Base-by-base conservation (phyloP, 2,797 vertebrate species). In the Phrynocephalus forsythii region DNA sequence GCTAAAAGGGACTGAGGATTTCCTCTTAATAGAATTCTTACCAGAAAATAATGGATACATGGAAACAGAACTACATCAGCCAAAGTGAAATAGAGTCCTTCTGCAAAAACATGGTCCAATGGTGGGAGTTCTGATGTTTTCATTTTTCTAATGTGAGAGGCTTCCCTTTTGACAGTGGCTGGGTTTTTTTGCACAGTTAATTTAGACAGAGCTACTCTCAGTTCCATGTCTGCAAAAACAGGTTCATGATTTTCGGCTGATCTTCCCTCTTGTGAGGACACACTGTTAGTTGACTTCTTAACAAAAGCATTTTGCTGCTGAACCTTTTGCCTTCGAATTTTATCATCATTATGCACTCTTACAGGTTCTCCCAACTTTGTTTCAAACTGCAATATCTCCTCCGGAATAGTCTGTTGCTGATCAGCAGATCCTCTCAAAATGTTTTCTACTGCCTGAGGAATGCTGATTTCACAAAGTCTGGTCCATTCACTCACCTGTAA, bases 401-500 rank as follows among this genome's bases (percentile, higher is more conserved):
- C 84, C 66, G 98, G 98, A 89, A 98, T 94, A 50, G 86, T 48
- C 30, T 93, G 92, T 26, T 73, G 87, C 8, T 86, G 93, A 75
- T 95, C 93, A 6, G 88, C 83, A 48, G 97, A 95, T 1, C 95
- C 95, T 0, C 16, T 94, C 85, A 99, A 95, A 94, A 98, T 98
- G 63, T 95, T 95, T 94, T 99, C 98, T 38, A 99, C 97, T 69
- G 98, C 98, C 78, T 96, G 96, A 30, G 99, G 99, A 90, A 99
- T 98, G 93, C 96, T 98, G 91, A 98, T 96, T 95, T 99, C 99
- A 96, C 99, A 99, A 16, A 99, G 97, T 82, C 98, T 96, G 92
- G 99, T 99, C 99, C 99, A 99, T 88, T 98, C 98, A 95, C 99
- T 99, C 87, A 99, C 98, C 99, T 99, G 91, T 48, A 85, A 92